phyloP scores from a whole-genome alignment of 1,140 invertebrate genomes.

The Drosophila ambigua region DNA sequence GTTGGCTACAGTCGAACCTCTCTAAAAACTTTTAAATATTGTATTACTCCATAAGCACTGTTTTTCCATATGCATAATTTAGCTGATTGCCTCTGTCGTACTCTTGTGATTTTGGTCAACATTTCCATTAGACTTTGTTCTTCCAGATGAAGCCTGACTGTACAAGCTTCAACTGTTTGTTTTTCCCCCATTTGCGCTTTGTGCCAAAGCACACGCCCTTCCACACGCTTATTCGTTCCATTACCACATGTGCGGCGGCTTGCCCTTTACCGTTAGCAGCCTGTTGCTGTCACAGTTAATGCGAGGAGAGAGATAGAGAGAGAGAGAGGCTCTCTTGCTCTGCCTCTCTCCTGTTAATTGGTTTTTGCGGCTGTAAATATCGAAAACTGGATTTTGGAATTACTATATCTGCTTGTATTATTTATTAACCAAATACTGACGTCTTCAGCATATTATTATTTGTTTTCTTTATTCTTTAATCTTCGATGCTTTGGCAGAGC shows the following conservation, averaged over 20 bases:
- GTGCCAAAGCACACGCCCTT: conserved; percentile 8
- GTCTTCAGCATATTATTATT: conserved; percentile 38
- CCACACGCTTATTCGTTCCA: neutral
- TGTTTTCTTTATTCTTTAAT: conserved; percentile 28
- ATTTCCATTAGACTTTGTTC: conserved; percentile 36
- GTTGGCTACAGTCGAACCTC: conserved; percentile 28
- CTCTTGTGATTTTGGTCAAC: conserved; percentile 1
- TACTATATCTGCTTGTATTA: conserved; percentile 46
- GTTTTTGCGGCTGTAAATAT: conserved; percentile 46
- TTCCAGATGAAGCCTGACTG: conserved; percentile 32
- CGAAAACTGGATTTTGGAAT: conserved; percentile 69
- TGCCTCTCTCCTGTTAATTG: conserved; percentile 11
- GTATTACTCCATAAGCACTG: too few relatives aligned
- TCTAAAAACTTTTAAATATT: conserved; percentile 10
- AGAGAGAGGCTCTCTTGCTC: neutral
- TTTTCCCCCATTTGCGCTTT: conserved; percentile 7
- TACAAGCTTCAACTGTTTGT: conserved; percentile 7
- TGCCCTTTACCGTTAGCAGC: conserved; percentile 24
- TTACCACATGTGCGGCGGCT: conserved; percentile 1
- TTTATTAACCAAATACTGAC: conserved; percentile 39
- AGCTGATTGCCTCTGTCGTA: neutral
- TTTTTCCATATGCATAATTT: neutral
- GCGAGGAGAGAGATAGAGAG: neutral
- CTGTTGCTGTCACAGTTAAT: neutral
- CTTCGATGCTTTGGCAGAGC: neutral